Percentiles rank a stretch among this genome's conserved stretches.
These are phyloP conservation scores for Ardeotis arabs DNA, from an alignment of 2,113 vertebrate genomes.

Conservation along the genomic window DNA sequence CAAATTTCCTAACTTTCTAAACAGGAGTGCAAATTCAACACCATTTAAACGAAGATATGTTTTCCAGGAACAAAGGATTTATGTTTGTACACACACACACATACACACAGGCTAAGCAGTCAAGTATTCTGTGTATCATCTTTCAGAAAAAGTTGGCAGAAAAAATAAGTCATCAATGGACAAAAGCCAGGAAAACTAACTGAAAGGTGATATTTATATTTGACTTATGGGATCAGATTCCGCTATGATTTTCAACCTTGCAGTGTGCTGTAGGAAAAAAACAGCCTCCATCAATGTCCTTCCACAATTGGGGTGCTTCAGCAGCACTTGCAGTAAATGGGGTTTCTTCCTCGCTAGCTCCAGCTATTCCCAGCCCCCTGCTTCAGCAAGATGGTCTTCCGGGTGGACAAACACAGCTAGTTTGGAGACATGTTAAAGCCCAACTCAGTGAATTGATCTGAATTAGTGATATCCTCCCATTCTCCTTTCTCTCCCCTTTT, in stretches of 20 bases:
- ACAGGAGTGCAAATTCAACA: background rate
- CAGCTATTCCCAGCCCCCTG: background rate
- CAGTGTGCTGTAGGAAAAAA: background rate
- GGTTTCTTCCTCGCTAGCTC: background rate
- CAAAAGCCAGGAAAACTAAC: background rate
- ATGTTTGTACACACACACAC: background rate
- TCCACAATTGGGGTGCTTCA: background rate
- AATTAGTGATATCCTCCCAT: background rate
- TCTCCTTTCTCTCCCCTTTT: background rate
- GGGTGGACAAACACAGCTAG: background rate
- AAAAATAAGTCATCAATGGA: background rate
- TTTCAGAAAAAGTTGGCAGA: slow-evolving; percentile 15
- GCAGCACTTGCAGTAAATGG: background rate
- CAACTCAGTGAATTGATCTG: fast-evolving
- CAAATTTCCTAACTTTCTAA: background rate
- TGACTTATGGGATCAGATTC: background rate
- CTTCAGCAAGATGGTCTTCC: background rate
- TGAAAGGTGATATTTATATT: slow-evolving; percentile 6
- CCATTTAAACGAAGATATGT: background rate
- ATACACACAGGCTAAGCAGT: background rate
- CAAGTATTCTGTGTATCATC: background rate
- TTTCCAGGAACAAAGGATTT: slow-evolving; percentile 15
- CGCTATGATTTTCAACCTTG: background rate
- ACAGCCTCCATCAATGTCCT: background rate
- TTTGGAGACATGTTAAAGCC: background rate